phyloP scores from a whole-genome alignment of 2,113 vertebrate species.

The Cromileptes altivelis region DNA sequence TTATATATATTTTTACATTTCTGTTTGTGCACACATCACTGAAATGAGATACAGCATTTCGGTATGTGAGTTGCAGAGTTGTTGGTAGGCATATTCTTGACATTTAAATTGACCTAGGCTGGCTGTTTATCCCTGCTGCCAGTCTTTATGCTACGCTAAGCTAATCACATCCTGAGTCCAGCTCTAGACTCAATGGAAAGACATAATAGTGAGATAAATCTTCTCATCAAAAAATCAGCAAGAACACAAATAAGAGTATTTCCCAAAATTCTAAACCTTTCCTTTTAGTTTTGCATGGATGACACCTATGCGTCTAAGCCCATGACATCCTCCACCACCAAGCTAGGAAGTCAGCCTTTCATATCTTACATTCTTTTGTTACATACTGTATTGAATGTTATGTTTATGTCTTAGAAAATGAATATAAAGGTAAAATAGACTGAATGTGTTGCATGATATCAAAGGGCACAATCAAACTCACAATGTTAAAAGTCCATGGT shows the following conservation, averaged over 20 bases:
- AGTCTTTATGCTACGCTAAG: too few species aligned
- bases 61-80: too few species aligned
- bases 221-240: too few species aligned
- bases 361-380: not conserved
- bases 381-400: not conserved
- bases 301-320: not conserved
- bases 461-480: not conserved
- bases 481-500: not conserved
- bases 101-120: too few species aligned
- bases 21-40: not conserved
- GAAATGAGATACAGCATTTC: not conserved
- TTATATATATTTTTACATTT: not conserved
- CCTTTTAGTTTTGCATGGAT: too few species aligned
- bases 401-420: not conserved
- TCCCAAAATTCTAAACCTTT: too few species aligned
- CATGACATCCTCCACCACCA: not conserved
- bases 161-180: too few species aligned
- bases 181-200: too few species aligned
- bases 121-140: too few species aligned
- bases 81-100: too few species aligned
- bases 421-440: not conserved
- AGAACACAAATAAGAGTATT: not conserved
- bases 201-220: too few species aligned
- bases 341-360: not conserved
- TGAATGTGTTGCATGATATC: not conserved